Conservation (phyloP, 2,888 invertebrate species). For the Geotrupes spiniger region DNA sequence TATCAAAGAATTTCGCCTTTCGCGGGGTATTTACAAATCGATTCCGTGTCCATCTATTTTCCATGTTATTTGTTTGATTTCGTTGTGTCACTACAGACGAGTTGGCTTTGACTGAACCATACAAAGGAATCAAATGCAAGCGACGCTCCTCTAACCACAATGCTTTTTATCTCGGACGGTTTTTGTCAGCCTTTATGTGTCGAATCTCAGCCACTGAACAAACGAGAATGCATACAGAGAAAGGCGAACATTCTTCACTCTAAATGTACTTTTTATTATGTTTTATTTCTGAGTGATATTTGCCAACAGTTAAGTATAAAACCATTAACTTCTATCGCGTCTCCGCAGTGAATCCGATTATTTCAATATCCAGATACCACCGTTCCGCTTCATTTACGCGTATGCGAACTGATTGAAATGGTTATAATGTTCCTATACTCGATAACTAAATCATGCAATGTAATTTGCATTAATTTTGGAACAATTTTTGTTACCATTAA, state of each 20-base stretch:
- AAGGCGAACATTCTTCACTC: slow-evolving; percentile 1
- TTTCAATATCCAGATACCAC: not conserved
- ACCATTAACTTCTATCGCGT: too few relatives aligned
- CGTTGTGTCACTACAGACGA: slow-evolving; percentile 43
- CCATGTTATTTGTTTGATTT: slow-evolving; percentile 50
- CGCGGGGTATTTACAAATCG: slow-evolving; percentile 16
- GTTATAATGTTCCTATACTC: too few relatives aligned
- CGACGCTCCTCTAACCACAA: slow-evolving; percentile 36
- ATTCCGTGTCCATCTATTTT: slow-evolving; percentile 48
- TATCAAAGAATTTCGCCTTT: slow-evolving; percentile 9
- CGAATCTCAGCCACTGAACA: slow-evolving; percentile 17
- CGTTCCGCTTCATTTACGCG: not conserved
- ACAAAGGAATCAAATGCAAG: slow-evolving; percentile 41
- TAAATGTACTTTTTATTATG: not conserved
- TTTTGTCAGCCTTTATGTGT: slow-evolving; percentile 19
- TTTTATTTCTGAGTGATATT: too few relatives aligned
- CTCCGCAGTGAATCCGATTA: not conserved
- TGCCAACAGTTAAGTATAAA: too few relatives aligned
- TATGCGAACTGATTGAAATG: not conserved
- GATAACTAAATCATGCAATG: too few relatives aligned
- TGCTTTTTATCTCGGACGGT: slow-evolving; percentile 29
- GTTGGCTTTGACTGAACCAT: slow-evolving; percentile 37
- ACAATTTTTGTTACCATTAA: too few relatives aligned
- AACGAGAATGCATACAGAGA: slow-evolving; percentile 12
- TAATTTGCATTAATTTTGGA: too few relatives aligned